Evolutionary conservation across 2,797 vertebrate species (phyloP).

Genomic region (Gephyroberyx darwinii): DNA sequence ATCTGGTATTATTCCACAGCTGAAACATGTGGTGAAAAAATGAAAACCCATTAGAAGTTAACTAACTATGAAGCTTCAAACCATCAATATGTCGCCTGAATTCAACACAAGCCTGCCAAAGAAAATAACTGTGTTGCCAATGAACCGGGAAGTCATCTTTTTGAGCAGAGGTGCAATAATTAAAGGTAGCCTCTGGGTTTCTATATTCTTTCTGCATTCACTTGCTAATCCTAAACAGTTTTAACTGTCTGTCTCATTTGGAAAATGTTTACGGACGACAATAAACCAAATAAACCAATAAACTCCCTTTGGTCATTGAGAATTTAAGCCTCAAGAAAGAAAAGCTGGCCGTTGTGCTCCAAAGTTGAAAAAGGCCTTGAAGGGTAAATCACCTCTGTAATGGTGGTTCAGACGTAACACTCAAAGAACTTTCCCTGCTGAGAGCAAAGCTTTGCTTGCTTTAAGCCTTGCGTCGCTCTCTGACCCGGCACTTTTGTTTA

Average conservation of each 20-base stretch:
- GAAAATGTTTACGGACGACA: conserved; percentile 8
- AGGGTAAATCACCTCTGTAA: conserved; percentile 47
- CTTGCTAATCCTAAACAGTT: background rate
- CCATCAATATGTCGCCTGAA: background rate
- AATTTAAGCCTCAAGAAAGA: conserved; percentile 14
- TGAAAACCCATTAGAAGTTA: background rate
- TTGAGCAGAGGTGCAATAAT: background rate
- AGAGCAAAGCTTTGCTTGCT: conserved; percentile 62
- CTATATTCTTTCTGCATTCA: too few relatives aligned
- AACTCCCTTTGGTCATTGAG: background rate
- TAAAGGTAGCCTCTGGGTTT: background rate
- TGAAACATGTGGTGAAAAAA: background rate
- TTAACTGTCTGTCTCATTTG: background rate
- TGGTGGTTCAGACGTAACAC: conserved; percentile 65
- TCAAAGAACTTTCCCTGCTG: conserved; percentile 60
- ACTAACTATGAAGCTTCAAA: background rate
- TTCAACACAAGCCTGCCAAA: background rate
- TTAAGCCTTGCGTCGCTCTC: conserved; percentile 49
- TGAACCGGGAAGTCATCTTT: background rate
- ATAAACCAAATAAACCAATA: too few relatives aligned
- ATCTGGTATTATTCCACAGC: background rate
- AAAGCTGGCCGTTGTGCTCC: conserved; percentile 15
- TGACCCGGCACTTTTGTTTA: conserved; percentile 64
- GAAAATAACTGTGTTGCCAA: background rate
- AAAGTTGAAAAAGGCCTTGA: conserved; percentile 18